These are phyloP conservation scores for Melanocharis versteri DNA, from an alignment of 2,113 vertebrate species.

Conservation along the genomic window DNA sequence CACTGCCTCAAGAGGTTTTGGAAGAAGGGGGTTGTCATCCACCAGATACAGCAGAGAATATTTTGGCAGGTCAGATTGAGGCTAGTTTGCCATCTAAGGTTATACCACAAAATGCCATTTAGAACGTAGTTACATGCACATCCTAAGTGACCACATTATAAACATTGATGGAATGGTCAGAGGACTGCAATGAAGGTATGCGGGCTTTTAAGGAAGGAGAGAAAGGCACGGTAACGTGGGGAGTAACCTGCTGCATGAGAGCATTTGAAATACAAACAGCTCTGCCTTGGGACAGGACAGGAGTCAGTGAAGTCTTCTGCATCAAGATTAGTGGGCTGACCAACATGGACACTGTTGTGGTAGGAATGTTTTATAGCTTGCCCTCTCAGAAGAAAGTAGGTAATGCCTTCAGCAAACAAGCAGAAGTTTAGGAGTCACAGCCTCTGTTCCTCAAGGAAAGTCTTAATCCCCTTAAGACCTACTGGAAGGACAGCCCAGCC, in stretches of 20 bases:
- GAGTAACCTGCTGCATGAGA: neutral
- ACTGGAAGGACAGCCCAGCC: neutral
- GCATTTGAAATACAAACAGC: neutral
- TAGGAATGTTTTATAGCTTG: neutral
- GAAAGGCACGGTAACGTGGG: accelerated
- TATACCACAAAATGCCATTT: neutral
- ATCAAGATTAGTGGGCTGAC: neutral
- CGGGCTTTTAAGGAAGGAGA: neutral
- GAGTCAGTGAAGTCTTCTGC: neutral
- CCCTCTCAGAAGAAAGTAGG: neutral
- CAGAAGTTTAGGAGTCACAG: neutral
- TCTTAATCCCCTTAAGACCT: neutral
- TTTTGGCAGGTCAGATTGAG: neutral
- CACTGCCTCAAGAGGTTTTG: neutral
- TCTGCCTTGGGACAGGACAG: neutral
- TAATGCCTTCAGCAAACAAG: neutral
- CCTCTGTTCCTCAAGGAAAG: neutral
- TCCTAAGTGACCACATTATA: neutral
- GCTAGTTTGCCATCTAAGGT: neutral
- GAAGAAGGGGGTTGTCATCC: neutral
- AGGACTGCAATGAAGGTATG: neutral
- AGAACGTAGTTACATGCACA: neutral
- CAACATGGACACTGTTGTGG: neutral
- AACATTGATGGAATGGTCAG: neutral
- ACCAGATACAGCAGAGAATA: neutral